These are phyloP conservation scores for Heterotis niloticus DNA, from an alignment of 2,113 vertebrate genomes.

Conservation along the genomic window DNA sequence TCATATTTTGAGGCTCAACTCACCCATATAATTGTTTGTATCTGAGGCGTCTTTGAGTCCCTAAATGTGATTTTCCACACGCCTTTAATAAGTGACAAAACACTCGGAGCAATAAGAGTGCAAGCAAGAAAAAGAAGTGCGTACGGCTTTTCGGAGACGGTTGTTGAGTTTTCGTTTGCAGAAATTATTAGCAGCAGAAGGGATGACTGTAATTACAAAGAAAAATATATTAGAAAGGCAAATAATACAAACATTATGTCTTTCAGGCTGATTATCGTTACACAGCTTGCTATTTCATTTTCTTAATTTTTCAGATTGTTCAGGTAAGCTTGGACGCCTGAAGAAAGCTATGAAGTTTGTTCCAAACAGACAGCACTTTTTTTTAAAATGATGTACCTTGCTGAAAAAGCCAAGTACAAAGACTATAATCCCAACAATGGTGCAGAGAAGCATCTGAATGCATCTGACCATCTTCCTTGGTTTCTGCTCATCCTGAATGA, in stretches of 20 bases:
- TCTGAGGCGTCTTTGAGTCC: conserved; percentile 35
- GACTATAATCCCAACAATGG: conserved; percentile 34
- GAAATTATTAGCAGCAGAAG: conserved; percentile 38
- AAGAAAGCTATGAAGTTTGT: not conserved
- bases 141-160: conserved; percentile 26
- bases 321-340: not conserved
- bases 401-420: conserved; percentile 53
- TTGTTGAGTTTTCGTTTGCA: conserved; percentile 14
- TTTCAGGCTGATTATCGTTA: not conserved
- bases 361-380: not conserved
- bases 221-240: not conserved
- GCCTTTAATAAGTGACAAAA: conserved; percentile 36
- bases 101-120: conserved; percentile 33
- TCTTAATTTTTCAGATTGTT: not conserved
- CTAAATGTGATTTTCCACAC: conserved; percentile 45
- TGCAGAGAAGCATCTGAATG: conserved; percentile 38
- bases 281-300: not conserved
- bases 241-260: not conserved
- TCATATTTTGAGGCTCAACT: not conserved
- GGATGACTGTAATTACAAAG: conserved; percentile 32
- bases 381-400: conserved; percentile 46
- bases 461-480: conserved; percentile 50
- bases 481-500: conserved; percentile 47
- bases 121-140: conserved; percentile 34
- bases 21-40: conserved; percentile 37